Percentiles rank a stretch among this genome's conserved stretches.
Conservation (phyloP, 2,113 vertebrate genomes). For the Xerus inauris region DNA sequence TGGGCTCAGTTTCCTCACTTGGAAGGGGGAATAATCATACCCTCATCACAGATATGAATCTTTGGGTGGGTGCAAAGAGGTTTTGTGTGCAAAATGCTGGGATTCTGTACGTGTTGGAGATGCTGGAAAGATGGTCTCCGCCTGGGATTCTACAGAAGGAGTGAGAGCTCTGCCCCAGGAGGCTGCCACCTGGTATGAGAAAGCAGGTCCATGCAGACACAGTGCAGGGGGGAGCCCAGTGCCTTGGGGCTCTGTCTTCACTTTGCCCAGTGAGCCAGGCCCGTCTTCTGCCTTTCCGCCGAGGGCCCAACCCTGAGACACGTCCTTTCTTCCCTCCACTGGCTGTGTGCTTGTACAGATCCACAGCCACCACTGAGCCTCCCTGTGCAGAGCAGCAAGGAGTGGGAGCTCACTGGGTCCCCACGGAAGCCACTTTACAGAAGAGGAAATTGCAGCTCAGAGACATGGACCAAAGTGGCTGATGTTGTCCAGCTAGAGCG, state of each 20-base stretch:
- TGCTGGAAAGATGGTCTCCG: neutral
- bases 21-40: neutral
- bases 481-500: neutral
- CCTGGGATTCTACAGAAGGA: neutral
- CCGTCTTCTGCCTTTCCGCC: neutral
- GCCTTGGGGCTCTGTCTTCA: accelerated
- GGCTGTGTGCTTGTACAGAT: neutral
- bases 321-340: neutral
- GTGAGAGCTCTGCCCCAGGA: neutral
- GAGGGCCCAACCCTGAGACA: neutral
- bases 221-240: neutral
- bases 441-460: neutral
- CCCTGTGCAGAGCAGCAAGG: accelerated
- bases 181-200: neutral
- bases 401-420: neutral
- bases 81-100: neutral
- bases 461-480: neutral
- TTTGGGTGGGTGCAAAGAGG: neutral
- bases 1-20: neutral
- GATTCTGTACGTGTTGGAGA: neutral
- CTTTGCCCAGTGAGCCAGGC: neutral
- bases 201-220: accelerated
- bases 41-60: neutral
- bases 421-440: neutral
- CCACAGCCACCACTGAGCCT: accelerated